Evolutionary conservation across 2,888 invertebrate genomes (phyloP), one percentile per base, ranked within the genome.

Genomic region (Pristionchus arcanus): DNA sequence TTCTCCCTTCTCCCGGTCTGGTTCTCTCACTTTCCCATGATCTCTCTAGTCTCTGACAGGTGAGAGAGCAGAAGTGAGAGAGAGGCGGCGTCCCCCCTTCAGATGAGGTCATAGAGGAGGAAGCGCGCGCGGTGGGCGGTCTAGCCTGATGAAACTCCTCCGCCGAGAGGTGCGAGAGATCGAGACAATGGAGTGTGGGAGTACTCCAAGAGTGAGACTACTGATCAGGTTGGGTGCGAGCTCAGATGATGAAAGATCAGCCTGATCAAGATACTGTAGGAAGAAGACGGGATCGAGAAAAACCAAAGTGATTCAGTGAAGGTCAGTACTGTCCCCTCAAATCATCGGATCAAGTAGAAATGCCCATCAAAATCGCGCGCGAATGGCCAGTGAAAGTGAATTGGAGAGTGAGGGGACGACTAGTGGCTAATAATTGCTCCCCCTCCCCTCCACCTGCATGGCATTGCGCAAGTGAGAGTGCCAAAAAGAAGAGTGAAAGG

Each of bases 401-500:
- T n/a, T n/a, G 37, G 74, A 49, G 42, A 53, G 42, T 49, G 37
- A 15, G 9, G 42, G 42, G 42, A 49, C 42, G 49, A 49, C 28
- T 49, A n/a, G n/a, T n/a, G 87, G 42, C 66, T 86, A 66, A 49
- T 66, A 68, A 68, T 63, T 53, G 81, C n/a, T 71, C 19, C 31
- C 34, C 16, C 15, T 49, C 42, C 42, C 42, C 42, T 49, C 42
- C 42, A 49, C 42, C 42, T 49, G 42, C 42, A 49, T 71, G 31
- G 71, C 49, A 42, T 37, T 25, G 42, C 49, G 49, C 49, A 21
- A 87, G 68, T 87, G 84, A 87, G 68, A 87, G 87, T 87, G 87
- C 87, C 87, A 87, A 87, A 87, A 87, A 77, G 34, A 34, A 34
- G 77, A 77, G 77, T 42, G 37, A 42, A 81, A 81, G 81, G 34